Evolutionary conservation across 1,140 invertebrate genomes (phyloP).

Genomic region (Lasioglossum baleicum): DNA sequence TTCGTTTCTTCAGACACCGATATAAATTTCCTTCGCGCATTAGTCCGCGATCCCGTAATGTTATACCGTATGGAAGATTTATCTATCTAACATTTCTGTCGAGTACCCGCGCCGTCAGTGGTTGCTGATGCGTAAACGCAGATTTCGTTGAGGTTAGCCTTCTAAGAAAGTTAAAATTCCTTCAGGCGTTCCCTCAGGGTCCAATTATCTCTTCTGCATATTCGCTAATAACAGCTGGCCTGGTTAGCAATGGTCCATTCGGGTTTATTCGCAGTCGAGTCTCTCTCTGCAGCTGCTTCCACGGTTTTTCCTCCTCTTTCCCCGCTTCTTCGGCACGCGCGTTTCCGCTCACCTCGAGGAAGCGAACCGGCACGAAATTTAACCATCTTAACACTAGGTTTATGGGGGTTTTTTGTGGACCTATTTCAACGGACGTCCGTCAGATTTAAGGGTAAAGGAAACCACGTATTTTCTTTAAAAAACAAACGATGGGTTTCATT

Average conservation of each 20-base stretch:
- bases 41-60: slow-evolving; percentile 21
- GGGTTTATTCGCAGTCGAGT: slow-evolving; percentile 37
- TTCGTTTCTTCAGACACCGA: no score
- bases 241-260: slow-evolving; percentile 17
- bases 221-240: slow-evolving; percentile 57
- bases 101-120: background rate
- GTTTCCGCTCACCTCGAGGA: no score
- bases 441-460: no score
- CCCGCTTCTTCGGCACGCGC: no score
- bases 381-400: no score
- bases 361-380: no score
- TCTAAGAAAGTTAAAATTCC: slow-evolving; percentile 31
- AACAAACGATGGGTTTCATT: no score
- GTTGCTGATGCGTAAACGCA: slow-evolving; percentile 41
- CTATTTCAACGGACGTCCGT: no score
- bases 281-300: no score
- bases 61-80: slow-evolving; percentile 21
- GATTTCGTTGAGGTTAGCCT: slow-evolving; percentile 28
- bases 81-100: slow-evolving; percentile 41
- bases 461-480: no score
- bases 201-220: slow-evolving; percentile 67
- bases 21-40: slow-evolving; percentile 25
- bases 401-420: no score
- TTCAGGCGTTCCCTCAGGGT: slow-evolving; percentile 42
- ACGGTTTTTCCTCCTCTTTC: no score